Base-by-base conservation (phyloP, 2,113 vertebrate species). In the Cyanocitta stelleri region DNA sequence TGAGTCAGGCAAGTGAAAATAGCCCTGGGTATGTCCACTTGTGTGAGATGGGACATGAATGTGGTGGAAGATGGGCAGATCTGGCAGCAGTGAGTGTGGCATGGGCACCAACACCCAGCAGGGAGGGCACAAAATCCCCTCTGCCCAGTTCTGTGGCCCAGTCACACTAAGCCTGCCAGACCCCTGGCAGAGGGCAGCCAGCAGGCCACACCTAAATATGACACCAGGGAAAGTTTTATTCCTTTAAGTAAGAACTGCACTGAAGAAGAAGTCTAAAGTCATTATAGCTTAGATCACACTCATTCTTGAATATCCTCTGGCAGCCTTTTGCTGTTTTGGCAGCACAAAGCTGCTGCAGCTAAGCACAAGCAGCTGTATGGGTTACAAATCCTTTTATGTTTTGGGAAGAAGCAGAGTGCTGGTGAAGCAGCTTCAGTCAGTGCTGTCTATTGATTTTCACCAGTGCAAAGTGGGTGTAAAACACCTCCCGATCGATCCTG, bases 211-310 rank as follows among this genome's bases (percentile, higher is more conserved):
- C 59, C 74, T 87, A 56, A 93, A 85, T 46, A 61, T 49, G 66
- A 66, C 62, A 75, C 62, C 32, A 49, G 54, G 54, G 24, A 37
- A 85, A 90, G 44, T 73, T 90, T 80, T 77, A 39, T 62, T 78
- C 55, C 56, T 71, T 74, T 85, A 76, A 95, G 73, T 56, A 73
- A 85, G 92, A 61, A 56, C 69, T 41, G 82, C 91, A 75, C 74
- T 86, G 61, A 80, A 88, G 68, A 94, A 96, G 71, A 67, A 79
- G 55, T 78, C 56, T 91, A 78, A 90, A 94, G 93, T 85, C 92
- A 72, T 96, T 93, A 77, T 7, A 52, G 71, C 87, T 97, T 78
- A 89, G 52, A 67, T 93, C 87, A 91, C 52, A 49, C 39, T 93
- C 35, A 51, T 95, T 91, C 85, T 91, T 87, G 69, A 87, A 64